These are phyloP conservation scores for Capitulum mitella DNA, from an alignment of 2,888 invertebrate species.

Conservation along the genomic window DNA sequence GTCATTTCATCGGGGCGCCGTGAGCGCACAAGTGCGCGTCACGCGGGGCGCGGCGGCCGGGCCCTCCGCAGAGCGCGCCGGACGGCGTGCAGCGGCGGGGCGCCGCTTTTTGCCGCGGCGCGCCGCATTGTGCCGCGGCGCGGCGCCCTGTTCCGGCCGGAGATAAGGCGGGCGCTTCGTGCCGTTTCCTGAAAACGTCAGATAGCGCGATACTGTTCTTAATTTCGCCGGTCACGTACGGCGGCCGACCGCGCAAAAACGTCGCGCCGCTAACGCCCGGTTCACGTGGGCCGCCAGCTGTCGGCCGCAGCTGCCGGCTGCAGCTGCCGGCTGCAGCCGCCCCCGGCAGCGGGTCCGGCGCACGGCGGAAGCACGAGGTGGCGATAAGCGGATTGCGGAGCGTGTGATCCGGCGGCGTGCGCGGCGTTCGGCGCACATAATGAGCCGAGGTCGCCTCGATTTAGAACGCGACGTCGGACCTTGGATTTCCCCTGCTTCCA, in stretches of 20 bases:
- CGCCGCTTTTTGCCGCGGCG: neutral
- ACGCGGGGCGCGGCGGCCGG: neutral
- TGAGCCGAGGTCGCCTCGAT: too few relatives aligned
- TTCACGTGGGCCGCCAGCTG: neutral
- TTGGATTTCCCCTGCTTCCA: too few relatives aligned
- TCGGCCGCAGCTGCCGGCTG: neutral
- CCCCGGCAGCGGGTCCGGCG: neutral
- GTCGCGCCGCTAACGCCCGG: neutral
- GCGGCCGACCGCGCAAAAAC: neutral
- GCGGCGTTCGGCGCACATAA: too few relatives aligned
- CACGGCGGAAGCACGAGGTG: too few relatives aligned
- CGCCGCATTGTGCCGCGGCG: neutral
- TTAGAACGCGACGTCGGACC: too few relatives aligned
- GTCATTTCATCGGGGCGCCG: neutral
- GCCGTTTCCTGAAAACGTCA: conserved; percentile 18
- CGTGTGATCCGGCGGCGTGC: too few relatives aligned
- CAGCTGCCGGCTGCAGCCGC: neutral
- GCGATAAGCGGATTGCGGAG: too few relatives aligned
- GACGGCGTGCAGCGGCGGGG: neutral
- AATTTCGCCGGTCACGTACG: neutral
- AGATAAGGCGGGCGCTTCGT: conserved; percentile 6
- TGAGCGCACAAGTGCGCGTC: neutral
- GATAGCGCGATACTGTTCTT: neutral
- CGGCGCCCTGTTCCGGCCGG: neutral
- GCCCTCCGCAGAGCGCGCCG: too few relatives aligned